Percentiles rank a stretch among this genome's conserved stretches.
Evolutionary conservation across 2,888 invertebrate species (phyloP).

Genomic region (Polietes domitor): DNA sequence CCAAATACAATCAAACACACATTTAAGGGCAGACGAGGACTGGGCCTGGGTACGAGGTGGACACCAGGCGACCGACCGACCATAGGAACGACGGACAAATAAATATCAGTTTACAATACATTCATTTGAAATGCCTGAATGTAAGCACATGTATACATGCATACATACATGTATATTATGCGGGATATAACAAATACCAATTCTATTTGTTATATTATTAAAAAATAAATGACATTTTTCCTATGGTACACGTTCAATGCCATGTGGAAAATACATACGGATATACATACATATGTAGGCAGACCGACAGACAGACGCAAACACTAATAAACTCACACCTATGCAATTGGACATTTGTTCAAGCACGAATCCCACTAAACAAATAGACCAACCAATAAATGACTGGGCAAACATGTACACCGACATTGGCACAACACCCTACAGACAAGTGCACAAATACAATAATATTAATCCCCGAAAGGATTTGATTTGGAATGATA

Average conservation of each 20-base stretch:
- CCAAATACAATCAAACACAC: slow-evolving; percentile 30
- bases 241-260: slow-evolving; percentile 7
- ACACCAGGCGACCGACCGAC: neutral
- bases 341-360: neutral
- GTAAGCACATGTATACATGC: no score
- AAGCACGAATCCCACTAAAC: slow-evolving; percentile 2
- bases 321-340: slow-evolving; percentile 7
- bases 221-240: slow-evolving; percentile 1
- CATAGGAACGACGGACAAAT: neutral
- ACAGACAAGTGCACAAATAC: neutral
- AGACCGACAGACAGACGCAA: neutral
- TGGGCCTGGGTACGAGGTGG: neutral
- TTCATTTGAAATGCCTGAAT: neutral
- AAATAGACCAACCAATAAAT: slow-evolving; percentile 32
- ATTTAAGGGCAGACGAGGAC: neutral
- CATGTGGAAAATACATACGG: slow-evolving; percentile 15
- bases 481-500: neutral
- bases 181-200: slow-evolving; percentile 8
- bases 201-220: slow-evolving; percentile 7
- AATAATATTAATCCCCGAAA: neutral
- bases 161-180: no score
- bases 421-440: neutral
- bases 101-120: slow-evolving; percentile 19
- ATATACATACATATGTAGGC: no score
- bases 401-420: slow-evolving; percentile 10